phyloP scores from a whole-genome alignment of 2,888 invertebrate species.

The Drosophila siamana region DNA sequence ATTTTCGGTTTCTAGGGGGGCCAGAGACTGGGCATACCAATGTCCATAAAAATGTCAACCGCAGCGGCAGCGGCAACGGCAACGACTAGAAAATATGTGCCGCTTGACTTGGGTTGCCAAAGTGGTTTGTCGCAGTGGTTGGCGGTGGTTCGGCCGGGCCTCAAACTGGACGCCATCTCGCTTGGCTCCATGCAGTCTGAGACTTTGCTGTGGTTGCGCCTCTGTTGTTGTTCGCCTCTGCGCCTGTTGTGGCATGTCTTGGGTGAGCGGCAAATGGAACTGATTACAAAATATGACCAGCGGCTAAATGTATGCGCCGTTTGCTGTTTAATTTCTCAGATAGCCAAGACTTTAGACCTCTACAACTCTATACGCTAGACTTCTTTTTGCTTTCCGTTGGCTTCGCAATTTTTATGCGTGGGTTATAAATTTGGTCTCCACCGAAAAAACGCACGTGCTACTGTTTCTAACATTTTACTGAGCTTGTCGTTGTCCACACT shows the following conservation, averaged over 20 bases:
- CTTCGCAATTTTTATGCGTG: slow-evolving; percentile 63
- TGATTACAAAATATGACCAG: slow-evolving; percentile 79
- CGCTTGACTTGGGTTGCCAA: slow-evolving; percentile 75
- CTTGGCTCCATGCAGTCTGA: slow-evolving; percentile 74
- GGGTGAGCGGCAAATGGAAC: slow-evolving; percentile 80
- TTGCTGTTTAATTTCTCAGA: slow-evolving; percentile 77
- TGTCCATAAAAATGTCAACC: slow-evolving; percentile 84
- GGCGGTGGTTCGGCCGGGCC: slow-evolving; percentile 47
- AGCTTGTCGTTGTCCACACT: slow-evolving; percentile 39
- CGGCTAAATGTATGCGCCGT: slow-evolving; percentile 78
- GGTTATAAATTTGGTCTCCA: slow-evolving; percentile 64
- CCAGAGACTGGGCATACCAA: slow-evolving; percentile 70
- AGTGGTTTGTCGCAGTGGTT: slow-evolving; percentile 57
- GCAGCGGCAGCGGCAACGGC: slow-evolving; percentile 42
- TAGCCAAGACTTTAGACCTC: slow-evolving; percentile 42
- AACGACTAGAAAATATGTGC: slow-evolving; percentile 60
- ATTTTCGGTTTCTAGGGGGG: slow-evolving; percentile 14
- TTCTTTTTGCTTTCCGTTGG: slow-evolving; percentile 17
- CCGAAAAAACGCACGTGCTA: slow-evolving; percentile 71
- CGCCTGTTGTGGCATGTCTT: slow-evolving; percentile 49
- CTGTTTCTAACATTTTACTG: slow-evolving; percentile 40
- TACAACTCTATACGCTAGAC: neutral
- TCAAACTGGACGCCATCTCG: slow-evolving; percentile 72
- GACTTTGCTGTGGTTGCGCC: slow-evolving; percentile 54
- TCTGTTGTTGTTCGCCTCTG: slow-evolving; percentile 32